phyloP scores from a whole-genome alignment of 2,797 vertebrate species.

The Denticeps clupeoides region DNA sequence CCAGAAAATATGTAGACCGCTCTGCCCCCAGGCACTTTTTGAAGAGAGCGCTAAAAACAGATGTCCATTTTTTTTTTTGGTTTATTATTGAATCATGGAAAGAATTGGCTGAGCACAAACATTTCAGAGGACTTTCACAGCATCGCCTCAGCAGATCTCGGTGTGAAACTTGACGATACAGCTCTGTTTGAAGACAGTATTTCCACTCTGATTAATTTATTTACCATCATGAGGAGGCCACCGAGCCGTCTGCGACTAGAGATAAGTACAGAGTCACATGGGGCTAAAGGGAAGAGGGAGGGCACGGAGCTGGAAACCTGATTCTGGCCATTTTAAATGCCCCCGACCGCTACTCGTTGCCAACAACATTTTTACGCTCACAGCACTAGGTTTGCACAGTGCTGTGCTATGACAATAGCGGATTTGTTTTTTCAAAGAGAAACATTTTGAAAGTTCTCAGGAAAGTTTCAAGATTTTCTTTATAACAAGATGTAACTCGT shows the following conservation, averaged over 20 bases:
- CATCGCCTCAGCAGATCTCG: neutral
- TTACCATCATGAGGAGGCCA: neutral
- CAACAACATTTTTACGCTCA: neutral
- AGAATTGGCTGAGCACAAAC: neutral
- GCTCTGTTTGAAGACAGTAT: neutral
- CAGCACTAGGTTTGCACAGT: neutral
- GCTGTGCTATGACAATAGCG: no score
- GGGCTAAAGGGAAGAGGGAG: constrained; percentile 11
- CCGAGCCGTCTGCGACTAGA: constrained; percentile 11
- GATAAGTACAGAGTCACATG: constrained; percentile 15
- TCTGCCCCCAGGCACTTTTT: neutral
- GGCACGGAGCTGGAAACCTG: constrained; percentile 6
- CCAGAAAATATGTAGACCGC: neutral
- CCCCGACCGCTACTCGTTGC: neutral
- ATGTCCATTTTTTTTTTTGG: neutral
- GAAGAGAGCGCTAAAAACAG: neutral
- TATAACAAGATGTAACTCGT: no score
- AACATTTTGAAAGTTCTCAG: no score
- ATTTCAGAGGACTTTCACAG: neutral
- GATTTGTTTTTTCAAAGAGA: no score
- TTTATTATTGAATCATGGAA: no score
- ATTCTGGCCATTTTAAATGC: neutral
- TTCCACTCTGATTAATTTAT: constrained; percentile 3
- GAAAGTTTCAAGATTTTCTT: no score
- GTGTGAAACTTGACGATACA: neutral